These are phyloP conservation scores for Camptogramma bilineatum DNA, from an alignment of 2,888 invertebrate species.

Conservation along the genomic window DNA sequence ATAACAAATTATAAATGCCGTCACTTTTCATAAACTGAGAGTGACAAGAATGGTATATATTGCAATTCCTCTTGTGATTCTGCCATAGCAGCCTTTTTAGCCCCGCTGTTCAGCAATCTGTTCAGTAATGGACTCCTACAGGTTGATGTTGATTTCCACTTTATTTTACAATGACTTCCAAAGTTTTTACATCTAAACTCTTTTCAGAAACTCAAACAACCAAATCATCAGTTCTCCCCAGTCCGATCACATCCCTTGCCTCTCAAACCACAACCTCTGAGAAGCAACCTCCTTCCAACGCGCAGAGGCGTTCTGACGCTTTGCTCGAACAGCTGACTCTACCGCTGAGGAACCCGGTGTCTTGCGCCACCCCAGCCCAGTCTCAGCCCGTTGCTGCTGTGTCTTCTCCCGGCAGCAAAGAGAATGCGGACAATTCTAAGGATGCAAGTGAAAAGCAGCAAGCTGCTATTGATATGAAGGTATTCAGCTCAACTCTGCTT, in stretches of 20 bases:
- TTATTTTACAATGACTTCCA: too few relatives aligned
- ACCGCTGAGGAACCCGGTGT: constrained; percentile 70
- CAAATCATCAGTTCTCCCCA: constrained; percentile 74
- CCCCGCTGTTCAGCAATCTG: too few relatives aligned
- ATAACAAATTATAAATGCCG: too few relatives aligned
- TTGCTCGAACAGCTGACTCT: constrained; percentile 76
- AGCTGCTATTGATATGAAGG: constrained; percentile 75
- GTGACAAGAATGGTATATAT: too few relatives aligned
- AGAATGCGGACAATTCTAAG: constrained; percentile 68
- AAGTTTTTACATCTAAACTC: not conserved
- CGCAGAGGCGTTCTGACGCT: constrained; percentile 78
- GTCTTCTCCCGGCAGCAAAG: constrained; percentile 70
- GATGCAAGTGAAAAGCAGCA: constrained; percentile 69
- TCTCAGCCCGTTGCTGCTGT: constrained; percentile 55
- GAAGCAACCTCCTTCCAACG: constrained; percentile 71
- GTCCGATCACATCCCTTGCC: constrained; percentile 73
- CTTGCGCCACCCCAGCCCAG: constrained; percentile 59
- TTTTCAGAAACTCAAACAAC: constrained; percentile 68
- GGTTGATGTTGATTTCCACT: too few relatives aligned
- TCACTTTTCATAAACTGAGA: too few relatives aligned
- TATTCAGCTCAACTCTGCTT: too few relatives aligned
- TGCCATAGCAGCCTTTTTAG: too few relatives aligned
- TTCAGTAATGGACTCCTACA: too few relatives aligned
- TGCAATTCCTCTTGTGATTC: too few relatives aligned
- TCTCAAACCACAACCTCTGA: constrained; percentile 68